Percentiles rank a stretch among this genome's conserved stretches.
Evolutionary conservation across 2,113 vertebrate genomes (phyloP).

Genomic region (Calidris pugnax): DNA sequence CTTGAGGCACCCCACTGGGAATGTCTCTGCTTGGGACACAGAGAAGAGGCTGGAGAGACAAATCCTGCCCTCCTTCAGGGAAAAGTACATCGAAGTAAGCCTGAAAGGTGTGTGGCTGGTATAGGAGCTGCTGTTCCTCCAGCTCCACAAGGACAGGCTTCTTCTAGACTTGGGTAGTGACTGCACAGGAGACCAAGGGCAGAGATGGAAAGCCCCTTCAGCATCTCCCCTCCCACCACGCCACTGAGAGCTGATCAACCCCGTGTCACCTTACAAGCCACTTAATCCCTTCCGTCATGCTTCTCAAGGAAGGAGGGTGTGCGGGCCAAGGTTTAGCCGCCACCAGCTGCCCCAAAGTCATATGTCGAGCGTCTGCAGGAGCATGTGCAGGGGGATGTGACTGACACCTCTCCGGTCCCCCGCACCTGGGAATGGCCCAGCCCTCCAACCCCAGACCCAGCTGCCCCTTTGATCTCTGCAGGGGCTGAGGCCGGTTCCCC

Average conservation of each 20-base stretch:
- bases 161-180: background rate
- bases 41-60: background rate
- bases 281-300: constrained; percentile 69
- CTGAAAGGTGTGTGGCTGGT: background rate
- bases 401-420: constrained; percentile 47
- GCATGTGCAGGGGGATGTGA: constrained; percentile 36
- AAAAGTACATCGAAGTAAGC: background rate
- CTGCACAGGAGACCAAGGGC: background rate
- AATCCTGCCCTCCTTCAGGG: background rate
- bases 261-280: constrained; percentile 67
- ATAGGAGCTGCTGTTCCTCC: background rate
- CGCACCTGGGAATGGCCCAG: constrained; percentile 54
- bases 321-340: constrained; percentile 35
- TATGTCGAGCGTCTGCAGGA: background rate
- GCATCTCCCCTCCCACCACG: background rate
- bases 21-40: background rate
- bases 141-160: background rate
- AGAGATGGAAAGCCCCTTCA: constrained; percentile 23
- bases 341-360: constrained; percentile 62
- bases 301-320: constrained; percentile 37
- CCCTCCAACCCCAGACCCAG: constrained; percentile 31
- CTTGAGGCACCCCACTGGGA: background rate
- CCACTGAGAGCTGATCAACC: constrained; percentile 21
- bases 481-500: background rate
- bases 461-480: constrained; percentile 64